Conservation (phyloP, 2,888 invertebrate species). For the Amphipoea lucens region DNA sequence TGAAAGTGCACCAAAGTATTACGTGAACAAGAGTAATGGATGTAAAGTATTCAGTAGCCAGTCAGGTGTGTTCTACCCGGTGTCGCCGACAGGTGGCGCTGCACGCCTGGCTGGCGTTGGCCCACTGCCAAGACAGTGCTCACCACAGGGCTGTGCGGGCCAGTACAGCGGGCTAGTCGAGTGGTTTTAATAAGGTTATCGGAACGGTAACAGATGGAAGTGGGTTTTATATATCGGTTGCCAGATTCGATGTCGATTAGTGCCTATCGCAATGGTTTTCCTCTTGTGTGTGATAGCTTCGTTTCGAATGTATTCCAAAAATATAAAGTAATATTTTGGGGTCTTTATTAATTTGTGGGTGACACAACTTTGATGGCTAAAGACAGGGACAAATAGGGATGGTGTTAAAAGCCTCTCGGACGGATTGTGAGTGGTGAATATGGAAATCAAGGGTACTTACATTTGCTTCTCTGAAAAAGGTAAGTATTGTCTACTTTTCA, state of each 20-base stretch:
- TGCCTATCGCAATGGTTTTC: neutral
- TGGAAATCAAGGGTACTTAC: neutral
- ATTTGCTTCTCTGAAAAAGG: neutral
- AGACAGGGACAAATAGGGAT: neutral
- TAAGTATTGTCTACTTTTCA: neutral
- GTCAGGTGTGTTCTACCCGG: slow-evolving; percentile 34
- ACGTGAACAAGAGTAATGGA: slow-evolving; percentile 18
- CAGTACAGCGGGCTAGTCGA: slow-evolving; percentile 1
- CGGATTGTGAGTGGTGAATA: neutral
- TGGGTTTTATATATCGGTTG: slow-evolving; percentile 4
- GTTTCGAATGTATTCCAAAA: neutral
- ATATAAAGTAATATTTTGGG: neutral
- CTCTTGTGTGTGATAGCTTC: neutral
- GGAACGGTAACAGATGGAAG: slow-evolving; percentile 7
- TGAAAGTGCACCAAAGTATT: slow-evolving; percentile 1
- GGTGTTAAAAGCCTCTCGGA: neutral
- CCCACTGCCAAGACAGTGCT: slow-evolving; percentile 51
- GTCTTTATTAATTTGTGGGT: neutral
- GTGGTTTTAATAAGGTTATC: slow-evolving; percentile 39
- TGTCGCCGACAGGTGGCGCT: slow-evolving; percentile 50
- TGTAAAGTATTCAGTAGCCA: slow-evolving; percentile 15
- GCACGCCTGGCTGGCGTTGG: slow-evolving; percentile 42
- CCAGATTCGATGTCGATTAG: slow-evolving; percentile 8
- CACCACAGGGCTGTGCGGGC: slow-evolving; percentile 45
- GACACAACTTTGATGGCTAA: neutral